Base-by-base conservation (phyloP, 2,113 vertebrate genomes). In the Scartelaos histophorus region DNA sequence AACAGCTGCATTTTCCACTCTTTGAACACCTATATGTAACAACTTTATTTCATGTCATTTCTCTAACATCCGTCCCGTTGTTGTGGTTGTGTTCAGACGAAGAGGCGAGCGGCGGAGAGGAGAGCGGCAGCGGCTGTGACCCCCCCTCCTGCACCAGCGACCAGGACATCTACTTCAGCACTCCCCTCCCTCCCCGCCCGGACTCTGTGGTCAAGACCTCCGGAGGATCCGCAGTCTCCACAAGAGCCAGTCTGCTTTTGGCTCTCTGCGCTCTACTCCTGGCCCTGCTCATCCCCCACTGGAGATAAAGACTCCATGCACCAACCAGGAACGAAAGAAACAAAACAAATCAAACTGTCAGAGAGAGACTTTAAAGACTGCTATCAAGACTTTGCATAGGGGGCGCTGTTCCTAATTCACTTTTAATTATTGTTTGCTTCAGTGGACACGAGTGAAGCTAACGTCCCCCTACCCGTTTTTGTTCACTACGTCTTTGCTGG, bases 51-150 rank as follows among this genome's bases (percentile, higher is more conserved):
- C 12, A 47, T 47, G 46, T 47, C 1, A 47, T 16, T 47, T 16
- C 2, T 13, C 46, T 47, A 47, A 47, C 46, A 47, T 12, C 21
- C 2, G 51, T 24, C 56, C 66, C 84, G n/a, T 77, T 51, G 38
- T 72, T 5, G 1, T n/a, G n/a, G n/a, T 22, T 15, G 17, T 25
- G n/a, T 61, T 3, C 79, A 98, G 97, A 94, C 7, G 96, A 97
- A 2, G 95, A 93, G 0, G 87, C 81, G 81, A 97, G 97, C 0
- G 95, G 96, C 3, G 95, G 92, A 81, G 93, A 90, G 64, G 97
- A 95, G 82, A 98, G 98, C 0, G 97, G 97, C 74, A 99, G 97
- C 5, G 95, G 97, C 34, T 98, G 96, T 0, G 95, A 96, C 53
- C 86, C 90, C 5, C 92, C 94, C 15, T 89, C 94, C 66, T 97